These are phyloP conservation scores for Eristalis arbustorum DNA, from an alignment of 2,888 invertebrate genomes.

Conservation along the genomic window DNA sequence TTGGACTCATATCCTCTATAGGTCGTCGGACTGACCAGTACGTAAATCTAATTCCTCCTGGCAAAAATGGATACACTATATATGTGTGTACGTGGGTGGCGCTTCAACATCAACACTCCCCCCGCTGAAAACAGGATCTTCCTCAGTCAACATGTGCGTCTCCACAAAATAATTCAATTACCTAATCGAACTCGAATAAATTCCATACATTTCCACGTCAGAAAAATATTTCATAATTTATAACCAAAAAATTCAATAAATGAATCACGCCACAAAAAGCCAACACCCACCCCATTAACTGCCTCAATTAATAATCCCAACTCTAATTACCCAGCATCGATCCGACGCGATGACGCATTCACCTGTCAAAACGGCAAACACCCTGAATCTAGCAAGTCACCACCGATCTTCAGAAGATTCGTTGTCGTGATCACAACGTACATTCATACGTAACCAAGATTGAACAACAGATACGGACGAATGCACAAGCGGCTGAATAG, in stretches of 20 bases:
- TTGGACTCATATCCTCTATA: no score
- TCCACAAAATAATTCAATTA: no score
- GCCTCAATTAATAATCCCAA: slow-evolving; percentile 1
- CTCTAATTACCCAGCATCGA: slow-evolving; percentile 12
- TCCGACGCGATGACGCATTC: background rate
- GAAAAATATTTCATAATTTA: no score
- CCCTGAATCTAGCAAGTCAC: background rate
- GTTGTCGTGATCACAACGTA: background rate
- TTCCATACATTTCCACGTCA: no score
- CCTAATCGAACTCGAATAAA: no score
- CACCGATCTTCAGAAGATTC: background rate
- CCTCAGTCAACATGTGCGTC: no score
- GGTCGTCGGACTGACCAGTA: no score
- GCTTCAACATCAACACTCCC: no score
- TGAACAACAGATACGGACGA: background rate
- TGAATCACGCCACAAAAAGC: background rate
- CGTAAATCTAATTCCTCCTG: no score
- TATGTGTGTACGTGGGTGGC: no score
- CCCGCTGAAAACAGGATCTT: no score
- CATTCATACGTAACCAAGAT: background rate
- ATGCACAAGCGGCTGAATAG: background rate
- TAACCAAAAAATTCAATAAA: background rate
- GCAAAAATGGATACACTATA: no score
- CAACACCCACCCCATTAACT: background rate
- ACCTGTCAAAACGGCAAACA: background rate